phyloP scores from a whole-genome alignment of 2,888 invertebrate species.

The Leptopilina drosophilae region DNA sequence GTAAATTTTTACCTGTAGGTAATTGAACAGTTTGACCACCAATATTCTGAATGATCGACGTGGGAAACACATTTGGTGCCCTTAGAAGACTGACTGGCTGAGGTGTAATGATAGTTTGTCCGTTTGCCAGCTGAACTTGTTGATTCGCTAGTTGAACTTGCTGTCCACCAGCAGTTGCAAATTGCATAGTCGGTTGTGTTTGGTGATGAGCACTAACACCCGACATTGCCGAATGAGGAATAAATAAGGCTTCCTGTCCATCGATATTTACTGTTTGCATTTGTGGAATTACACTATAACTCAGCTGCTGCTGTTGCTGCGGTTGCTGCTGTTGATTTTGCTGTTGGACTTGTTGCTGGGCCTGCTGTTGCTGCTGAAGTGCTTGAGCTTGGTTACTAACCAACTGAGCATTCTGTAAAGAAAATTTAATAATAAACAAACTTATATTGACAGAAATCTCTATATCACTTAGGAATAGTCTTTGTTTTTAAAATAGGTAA shows the following conservation, averaged over 20 bases:
- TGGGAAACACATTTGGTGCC: conserved; percentile 83
- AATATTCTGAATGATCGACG: conserved; percentile 86
- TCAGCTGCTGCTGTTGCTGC: conserved; percentile 79
- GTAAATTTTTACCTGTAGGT: conserved; percentile 78
- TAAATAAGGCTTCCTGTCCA: conserved; percentile 94
- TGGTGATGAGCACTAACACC: conserved; percentile 76
- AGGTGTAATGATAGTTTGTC: conserved; percentile 78
- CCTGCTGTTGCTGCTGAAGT: conserved; percentile 72
- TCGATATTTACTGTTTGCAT: conserved; percentile 95
- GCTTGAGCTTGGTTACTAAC: conserved; percentile 69
- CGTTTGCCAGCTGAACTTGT: conserved; percentile 76
- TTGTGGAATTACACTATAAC: conserved; percentile 82
- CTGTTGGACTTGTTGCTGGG: conserved; percentile 73
- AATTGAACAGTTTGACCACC: conserved; percentile 84
- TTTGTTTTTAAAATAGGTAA: no score
- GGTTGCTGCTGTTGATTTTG: conserved; percentile 78
- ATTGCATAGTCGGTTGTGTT: conserved; percentile 74
- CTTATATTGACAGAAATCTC: no score
- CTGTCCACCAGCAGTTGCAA: conserved; percentile 71
- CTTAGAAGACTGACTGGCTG: conserved; percentile 81
- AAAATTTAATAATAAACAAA: conserved; percentile 11
- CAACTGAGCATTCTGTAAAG: conserved; percentile 71
- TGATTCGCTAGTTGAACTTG: conserved; percentile 75
- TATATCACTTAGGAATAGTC: no score
- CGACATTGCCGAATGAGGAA: conserved; percentile 86